These are phyloP conservation scores for Tetramorium parvispinum DNA, from an alignment of 1,140 invertebrate genomes.

Conservation along the genomic window DNA sequence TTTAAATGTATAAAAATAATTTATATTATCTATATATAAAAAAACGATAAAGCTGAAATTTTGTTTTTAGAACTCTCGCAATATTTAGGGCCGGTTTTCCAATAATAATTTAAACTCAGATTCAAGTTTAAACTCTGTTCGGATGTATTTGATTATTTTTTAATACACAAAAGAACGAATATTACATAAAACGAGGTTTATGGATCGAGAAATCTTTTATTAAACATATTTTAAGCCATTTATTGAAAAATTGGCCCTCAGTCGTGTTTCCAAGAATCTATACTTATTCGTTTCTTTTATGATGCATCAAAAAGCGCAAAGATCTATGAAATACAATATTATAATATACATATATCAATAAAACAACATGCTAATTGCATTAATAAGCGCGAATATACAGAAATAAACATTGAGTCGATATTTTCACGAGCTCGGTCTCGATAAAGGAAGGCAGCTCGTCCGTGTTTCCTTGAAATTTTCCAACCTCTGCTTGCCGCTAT, in stretches of 20 bases:
- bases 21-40: background rate
- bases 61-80: background rate
- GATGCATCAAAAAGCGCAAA: background rate
- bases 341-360: background rate
- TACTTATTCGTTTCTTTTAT: background rate
- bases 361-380: background rate
- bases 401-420: background rate
- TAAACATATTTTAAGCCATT: too few relatives aligned
- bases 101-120: too few relatives aligned
- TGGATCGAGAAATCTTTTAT: too few relatives aligned
- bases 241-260: background rate
- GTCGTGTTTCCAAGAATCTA: background rate
- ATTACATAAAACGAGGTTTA: too few relatives aligned
- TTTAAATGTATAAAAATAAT: too few relatives aligned
- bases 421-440: background rate
- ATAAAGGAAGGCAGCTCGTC: background rate
- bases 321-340: background rate
- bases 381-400: background rate
- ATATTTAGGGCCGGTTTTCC: background rate
- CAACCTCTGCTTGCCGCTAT: slow-evolving; percentile 18
- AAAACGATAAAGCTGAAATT: background rate
- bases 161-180: too few relatives aligned
- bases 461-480: slow-evolving; percentile 9
- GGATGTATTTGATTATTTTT: too few relatives aligned
- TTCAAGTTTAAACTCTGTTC: too few relatives aligned